Base-by-base conservation (phyloP, 30 jellyfish, hydroid and myxozoan species). In the Mastigias papua region DNA sequence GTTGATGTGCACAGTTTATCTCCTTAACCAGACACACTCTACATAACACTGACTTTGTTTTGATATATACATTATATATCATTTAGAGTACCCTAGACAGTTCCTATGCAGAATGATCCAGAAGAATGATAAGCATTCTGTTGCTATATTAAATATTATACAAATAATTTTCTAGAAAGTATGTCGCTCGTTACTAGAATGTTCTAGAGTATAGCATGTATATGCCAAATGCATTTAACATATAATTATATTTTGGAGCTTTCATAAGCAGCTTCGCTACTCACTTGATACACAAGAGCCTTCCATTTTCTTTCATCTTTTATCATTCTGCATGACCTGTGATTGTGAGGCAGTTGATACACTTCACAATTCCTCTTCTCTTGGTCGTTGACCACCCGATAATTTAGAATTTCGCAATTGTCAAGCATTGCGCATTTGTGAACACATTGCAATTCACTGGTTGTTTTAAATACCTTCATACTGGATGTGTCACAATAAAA, bases 341-440 rank as follows among this genome's bases (percentile, higher is more conserved):
- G 77, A n/a, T 60, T 26, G 34, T 30, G 58, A 21, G 88, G 75
- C 32, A 77, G 78, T 28, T 28, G 48, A 31, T 22, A 77, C 1
- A 77, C 58, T 62, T 77, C 88, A 20, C 88, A 77, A 22, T 77
- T 77, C 16, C n/a, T n/a, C n/a, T n/a, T n/a, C n/a, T 1, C 86
- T 50, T 57, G 46, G 13, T 50, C 63, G 31, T 19, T 13, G 1
- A 13, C 63, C 10, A 49, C n/a, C 26, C 75, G 66, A 67, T 77
- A 77, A 27, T 77, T 77, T 33, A 77, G 31, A 50, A 77, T 66
- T 19, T 77, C 67, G 66, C 88, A 77, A 42, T 29, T 58, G 4
- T 20, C 28, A 27, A 26, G 31, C 29, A 9, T 57, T 58, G 88
- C 75, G 54, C 88, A 77, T 77, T 46, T 60, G 21, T 77, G 88